phyloP scores from a whole-genome alignment of 1,140 invertebrate genomes.

The Palaemon carinicauda region DNA sequence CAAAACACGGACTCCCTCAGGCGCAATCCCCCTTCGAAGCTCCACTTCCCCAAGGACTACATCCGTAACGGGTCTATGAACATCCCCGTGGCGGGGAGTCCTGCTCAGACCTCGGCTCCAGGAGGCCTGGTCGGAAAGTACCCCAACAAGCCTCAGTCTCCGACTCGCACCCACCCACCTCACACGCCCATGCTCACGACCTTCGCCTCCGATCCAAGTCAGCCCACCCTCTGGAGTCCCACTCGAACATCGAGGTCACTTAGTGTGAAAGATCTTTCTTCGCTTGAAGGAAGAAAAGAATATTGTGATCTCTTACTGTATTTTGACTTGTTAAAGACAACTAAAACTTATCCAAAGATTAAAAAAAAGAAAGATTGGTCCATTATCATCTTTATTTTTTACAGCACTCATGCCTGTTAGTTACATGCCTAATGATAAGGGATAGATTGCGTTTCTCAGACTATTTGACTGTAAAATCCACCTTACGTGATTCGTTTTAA shows the following conservation, averaged over 20 bases:
- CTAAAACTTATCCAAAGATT: background rate
- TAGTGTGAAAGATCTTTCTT: conserved; percentile 41
- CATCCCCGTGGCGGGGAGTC: conserved; percentile 11
- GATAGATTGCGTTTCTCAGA: no score
- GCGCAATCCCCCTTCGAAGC: conserved; percentile 50
- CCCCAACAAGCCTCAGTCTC: conserved; percentile 38
- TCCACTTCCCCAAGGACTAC: conserved; percentile 60
- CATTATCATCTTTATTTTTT: no score
- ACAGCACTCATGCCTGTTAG: no score
- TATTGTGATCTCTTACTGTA: background rate
- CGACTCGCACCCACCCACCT: conserved; percentile 45
- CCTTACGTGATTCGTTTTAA: no score
- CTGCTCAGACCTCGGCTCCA: conserved; percentile 9
- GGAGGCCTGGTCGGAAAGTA: conserved; percentile 13
- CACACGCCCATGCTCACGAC: conserved; percentile 56
- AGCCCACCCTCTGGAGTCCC: conserved; percentile 28
- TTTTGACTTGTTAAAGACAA: background rate
- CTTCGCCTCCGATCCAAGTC: conserved; percentile 48
- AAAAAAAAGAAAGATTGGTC: no score
- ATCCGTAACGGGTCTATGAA: conserved; percentile 59
- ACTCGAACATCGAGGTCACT: conserved; percentile 56
- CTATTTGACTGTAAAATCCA: no score
- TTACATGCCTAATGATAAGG: no score
- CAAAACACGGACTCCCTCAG: conserved; percentile 53
- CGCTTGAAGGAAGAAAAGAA: background rate